Evolutionary conservation across 1,140 invertebrate species (phyloP).

Genomic region (Heliconius nattereri): DNA sequence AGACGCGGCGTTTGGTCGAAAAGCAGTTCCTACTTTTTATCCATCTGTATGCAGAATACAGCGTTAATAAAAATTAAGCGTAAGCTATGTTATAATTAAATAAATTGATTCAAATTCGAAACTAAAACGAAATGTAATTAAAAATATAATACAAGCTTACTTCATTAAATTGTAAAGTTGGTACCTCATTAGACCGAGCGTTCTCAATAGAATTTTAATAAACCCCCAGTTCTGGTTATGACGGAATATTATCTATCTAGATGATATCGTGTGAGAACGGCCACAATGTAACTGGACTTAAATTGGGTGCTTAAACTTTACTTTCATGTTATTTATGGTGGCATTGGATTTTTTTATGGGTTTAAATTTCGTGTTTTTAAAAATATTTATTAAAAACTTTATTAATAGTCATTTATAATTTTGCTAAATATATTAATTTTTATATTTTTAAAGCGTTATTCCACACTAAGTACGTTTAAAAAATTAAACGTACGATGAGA

Average conservation of each 20-base stretch:
- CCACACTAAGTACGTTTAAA: no score
- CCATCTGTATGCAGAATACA: no score
- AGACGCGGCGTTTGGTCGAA: no score
- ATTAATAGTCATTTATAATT: no score
- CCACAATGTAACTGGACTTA: slow-evolving; percentile 36
- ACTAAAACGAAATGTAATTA: background rate
- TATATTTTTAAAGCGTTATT: no score
- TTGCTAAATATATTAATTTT: no score
- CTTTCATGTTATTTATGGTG: slow-evolving; percentile 32
- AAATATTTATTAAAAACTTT: no score
- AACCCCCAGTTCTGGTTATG: slow-evolving; percentile 45
- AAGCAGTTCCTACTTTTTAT: no score
- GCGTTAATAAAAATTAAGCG: no score
- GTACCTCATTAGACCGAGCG: slow-evolving; percentile 27
- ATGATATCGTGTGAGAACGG: slow-evolving; percentile 35
- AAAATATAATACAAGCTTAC: background rate
- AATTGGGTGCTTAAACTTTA: slow-evolving; percentile 24
- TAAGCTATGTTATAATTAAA: background rate
- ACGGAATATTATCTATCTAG: slow-evolving; percentile 51
- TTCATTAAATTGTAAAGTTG: slow-evolving; percentile 21
- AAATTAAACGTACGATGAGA: no score
- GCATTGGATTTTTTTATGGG: background rate
- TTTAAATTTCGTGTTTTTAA: background rate
- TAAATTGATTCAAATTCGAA: background rate
- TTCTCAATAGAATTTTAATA: slow-evolving; percentile 36